Percentiles rank a stretch among this genome's conserved stretches.
These are phyloP conservation scores for Tympanuchus pallidicinctus DNA, from an alignment of 2,113 vertebrate species.

Conservation along the genomic window DNA sequence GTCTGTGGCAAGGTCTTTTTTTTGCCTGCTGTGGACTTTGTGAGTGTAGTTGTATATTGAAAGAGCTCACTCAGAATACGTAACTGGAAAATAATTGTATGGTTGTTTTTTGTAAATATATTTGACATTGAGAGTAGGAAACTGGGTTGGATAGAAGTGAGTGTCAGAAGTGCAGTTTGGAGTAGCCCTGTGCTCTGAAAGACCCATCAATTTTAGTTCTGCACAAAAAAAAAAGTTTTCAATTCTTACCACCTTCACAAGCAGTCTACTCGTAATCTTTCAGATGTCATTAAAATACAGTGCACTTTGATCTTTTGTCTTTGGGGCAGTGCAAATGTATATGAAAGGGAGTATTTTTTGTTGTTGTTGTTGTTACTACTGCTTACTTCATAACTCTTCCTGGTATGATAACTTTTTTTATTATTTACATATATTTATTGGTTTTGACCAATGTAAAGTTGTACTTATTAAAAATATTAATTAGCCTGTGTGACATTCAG, in stretches of 20 bases:
- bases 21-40: not conserved
- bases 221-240: not conserved
- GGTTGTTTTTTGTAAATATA: not conserved
- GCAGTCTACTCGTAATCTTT: not conserved
- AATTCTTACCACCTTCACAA: not conserved
- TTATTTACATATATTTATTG: not conserved
- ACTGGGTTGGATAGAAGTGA: not conserved
- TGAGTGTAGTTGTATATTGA: not conserved
- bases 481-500: not conserved
- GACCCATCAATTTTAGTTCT: not conserved
- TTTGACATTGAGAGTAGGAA: not conserved
- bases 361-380: not conserved
- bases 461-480: not conserved
- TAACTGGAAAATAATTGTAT: not conserved
- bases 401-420: not conserved
- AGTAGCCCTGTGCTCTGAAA: not conserved
- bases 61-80: not conserved
- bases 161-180: not conserved
- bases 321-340: not conserved
- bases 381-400: not conserved
- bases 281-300: conserved; percentile 3
- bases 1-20: not conserved
- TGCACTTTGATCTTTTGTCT: conserved; percentile 48
- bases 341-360: not conserved
- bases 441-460: not conserved